These are phyloP conservation scores for Medauroidea extradentata DNA, from an alignment of 1,140 invertebrate species.

Conservation along the genomic window DNA sequence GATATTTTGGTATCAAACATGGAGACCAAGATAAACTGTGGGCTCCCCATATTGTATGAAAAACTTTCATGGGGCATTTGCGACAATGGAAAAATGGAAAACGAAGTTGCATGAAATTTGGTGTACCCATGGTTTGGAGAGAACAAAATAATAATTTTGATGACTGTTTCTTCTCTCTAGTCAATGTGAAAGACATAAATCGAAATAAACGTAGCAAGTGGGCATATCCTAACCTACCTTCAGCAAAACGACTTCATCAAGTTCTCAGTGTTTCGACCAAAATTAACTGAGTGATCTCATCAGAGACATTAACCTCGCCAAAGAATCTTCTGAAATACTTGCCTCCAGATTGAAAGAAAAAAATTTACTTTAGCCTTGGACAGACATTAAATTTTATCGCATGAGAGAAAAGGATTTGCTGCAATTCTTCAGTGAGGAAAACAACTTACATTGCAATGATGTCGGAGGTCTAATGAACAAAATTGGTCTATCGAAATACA, in stretches of 20 bases:
- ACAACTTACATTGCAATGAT: not conserved
- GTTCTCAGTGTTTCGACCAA: conserved; percentile 13
- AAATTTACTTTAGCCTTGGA: conserved; percentile 2
- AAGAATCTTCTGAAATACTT: conserved; percentile 15
- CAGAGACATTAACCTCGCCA: conserved; percentile 11
- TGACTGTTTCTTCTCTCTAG: conserved; percentile 34
- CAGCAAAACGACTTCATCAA: conserved; percentile 11
- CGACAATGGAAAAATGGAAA: not conserved
- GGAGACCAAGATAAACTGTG: no score
- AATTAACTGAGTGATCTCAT: conserved; percentile 14
- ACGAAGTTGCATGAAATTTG: no score
- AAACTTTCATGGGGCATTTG: not conserved
- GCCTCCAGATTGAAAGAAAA: conserved; percentile 14
- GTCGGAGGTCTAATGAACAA: not conserved
- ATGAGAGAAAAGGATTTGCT: no score
- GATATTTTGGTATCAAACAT: not conserved
- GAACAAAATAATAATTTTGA: conserved; percentile 17
- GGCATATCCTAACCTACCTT: conserved; percentile 28
- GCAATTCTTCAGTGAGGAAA: no score
- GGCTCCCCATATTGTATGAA: not conserved
- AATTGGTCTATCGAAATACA: no score
- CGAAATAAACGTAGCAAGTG: conserved; percentile 19
- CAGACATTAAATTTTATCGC: conserved; percentile 16
- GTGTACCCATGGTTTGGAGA: not conserved
- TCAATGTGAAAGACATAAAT: conserved; percentile 27